These are phyloP conservation scores for Tortricodes alternella DNA, from an alignment of 2,888 invertebrate species.

Conservation along the genomic window DNA sequence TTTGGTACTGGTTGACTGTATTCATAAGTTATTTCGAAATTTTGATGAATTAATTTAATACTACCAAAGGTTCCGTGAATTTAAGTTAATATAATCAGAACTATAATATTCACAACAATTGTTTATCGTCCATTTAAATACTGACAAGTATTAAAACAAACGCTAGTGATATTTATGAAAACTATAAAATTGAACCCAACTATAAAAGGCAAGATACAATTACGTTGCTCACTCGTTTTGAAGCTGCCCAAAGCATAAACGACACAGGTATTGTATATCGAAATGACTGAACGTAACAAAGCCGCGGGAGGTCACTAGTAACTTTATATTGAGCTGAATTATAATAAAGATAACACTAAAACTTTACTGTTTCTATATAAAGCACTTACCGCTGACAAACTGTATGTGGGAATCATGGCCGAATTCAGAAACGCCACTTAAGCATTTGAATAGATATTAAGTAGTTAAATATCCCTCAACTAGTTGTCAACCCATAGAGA, in stretches of 20 bases:
- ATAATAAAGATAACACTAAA: not conserved
- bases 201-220: constrained; percentile 20
- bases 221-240: constrained; percentile 10
- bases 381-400: too few relatives aligned
- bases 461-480: too few relatives aligned
- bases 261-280: constrained; percentile 1
- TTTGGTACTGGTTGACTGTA: too few relatives aligned
- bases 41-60: too few relatives aligned
- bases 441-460: too few relatives aligned
- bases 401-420: too few relatives aligned
- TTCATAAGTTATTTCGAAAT: too few relatives aligned
- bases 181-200: constrained; percentile 1
- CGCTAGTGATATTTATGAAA: not conserved
- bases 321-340: constrained; percentile 4
- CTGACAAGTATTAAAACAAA: constrained; percentile 1
- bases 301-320: constrained; percentile 18
- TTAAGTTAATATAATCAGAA: too few relatives aligned
- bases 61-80: too few relatives aligned
- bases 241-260: constrained; percentile 3
- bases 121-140: not conserved
- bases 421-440: too few relatives aligned
- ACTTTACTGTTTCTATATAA: constrained; percentile 1
- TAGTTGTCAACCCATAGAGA: too few relatives aligned
- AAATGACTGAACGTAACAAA: constrained; percentile 2
- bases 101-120: not conserved